phyloP scores from a whole-genome alignment of 2,888 invertebrate genomes.

The Sinhomidia bicolor region DNA sequence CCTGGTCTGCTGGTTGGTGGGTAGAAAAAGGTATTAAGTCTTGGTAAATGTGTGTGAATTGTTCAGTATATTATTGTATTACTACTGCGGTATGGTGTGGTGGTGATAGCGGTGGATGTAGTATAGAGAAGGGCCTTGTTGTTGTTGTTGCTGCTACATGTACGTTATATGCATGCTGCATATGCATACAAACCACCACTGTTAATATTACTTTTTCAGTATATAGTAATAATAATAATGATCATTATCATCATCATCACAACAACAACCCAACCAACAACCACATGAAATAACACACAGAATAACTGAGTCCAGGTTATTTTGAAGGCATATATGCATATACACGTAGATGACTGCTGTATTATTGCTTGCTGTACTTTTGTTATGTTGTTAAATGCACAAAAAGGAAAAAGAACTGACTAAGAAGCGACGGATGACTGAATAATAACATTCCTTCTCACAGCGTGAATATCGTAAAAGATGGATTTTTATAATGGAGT shows the following conservation, averaged over 20 bases:
- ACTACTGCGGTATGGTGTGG: background rate
- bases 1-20: no score
- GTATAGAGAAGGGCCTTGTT: background rate
- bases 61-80: background rate
- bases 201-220: background rate
- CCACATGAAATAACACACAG: background rate
- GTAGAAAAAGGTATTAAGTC: constrained; percentile 7
- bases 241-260: constrained; percentile 9
- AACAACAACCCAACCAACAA: background rate
- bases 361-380: constrained; percentile 29
- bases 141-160: no score
- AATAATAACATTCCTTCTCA: constrained; percentile 61
- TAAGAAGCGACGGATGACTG: constrained; percentile 62
- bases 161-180: no score
- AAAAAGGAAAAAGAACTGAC: constrained; percentile 11
- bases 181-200: no score
- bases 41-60: constrained; percentile 52
- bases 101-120: background rate
- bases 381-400: background rate
- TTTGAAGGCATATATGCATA: background rate
- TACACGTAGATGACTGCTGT: constrained; percentile 6
- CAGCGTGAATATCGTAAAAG: constrained; percentile 59
- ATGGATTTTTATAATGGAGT: constrained; percentile 59
- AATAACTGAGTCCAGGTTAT: background rate
- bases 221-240: background rate